phyloP scores from a whole-genome alignment of 2,797 vertebrate species.

The Ficedula albicollis region DNA sequence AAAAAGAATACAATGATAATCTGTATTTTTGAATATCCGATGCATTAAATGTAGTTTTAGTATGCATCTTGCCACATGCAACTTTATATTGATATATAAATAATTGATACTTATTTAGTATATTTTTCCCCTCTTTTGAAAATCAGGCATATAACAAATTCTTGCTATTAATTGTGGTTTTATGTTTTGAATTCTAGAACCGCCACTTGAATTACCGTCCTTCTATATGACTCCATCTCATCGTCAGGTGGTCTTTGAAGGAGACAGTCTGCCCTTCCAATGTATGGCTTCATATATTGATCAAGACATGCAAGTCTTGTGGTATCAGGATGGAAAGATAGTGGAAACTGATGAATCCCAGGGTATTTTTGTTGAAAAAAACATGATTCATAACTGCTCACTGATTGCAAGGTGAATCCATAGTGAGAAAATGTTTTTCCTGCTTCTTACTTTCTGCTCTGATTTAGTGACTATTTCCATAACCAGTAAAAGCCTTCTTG shows the following conservation, averaged over 20 bases:
- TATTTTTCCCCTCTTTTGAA: neutral
- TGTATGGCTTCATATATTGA: conserved; percentile 95
- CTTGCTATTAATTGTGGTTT: neutral
- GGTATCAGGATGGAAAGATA: conserved; percentile 95
- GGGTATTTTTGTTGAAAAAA: conserved; percentile 96
- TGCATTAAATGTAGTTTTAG: neutral
- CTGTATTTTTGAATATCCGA: fast-evolving
- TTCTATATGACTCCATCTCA: conserved; percentile 97
- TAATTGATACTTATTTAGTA: neutral
- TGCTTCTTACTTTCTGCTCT: neutral
- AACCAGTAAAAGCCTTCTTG: neutral
- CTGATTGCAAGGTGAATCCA: conserved; percentile 89
- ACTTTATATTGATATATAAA: neutral
- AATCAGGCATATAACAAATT: neutral
- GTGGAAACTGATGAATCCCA: conserved; percentile 90
- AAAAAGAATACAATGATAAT: neutral
- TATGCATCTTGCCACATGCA: neutral
- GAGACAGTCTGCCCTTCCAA: conserved; percentile 95
- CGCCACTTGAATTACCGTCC: conserved; percentile 92
- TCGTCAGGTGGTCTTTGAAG: conserved; percentile 95
- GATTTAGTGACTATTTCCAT: neutral
- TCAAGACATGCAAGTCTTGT: conserved; percentile 96
- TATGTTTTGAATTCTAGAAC: conserved; percentile 75
- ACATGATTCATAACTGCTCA: conserved; percentile 96
- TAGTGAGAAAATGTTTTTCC: neutral